Percentiles rank a stretch among this genome's conserved stretches.
phyloP scores from a whole-genome alignment of 2,888 invertebrate species.

The Gisinianus flammeolus region DNA sequence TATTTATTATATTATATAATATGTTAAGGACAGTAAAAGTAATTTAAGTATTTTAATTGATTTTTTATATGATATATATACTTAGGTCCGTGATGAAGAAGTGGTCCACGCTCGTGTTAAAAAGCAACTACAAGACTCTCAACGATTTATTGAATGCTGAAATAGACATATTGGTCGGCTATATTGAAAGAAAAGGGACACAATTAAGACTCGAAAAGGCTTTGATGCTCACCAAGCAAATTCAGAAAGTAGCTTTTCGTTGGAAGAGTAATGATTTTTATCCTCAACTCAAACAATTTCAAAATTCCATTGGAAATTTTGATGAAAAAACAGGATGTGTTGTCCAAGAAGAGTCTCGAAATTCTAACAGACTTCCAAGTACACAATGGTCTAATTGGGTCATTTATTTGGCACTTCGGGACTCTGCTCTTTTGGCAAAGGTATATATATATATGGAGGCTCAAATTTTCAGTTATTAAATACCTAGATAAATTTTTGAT shows the following conservation, averaged over 20 bases:
- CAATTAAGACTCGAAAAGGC: constrained; percentile 55
- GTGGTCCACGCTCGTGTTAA: constrained; percentile 9
- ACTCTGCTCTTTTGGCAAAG: constrained; percentile 54
- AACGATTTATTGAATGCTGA: constrained; percentile 41
- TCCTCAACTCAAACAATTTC: constrained; percentile 18
- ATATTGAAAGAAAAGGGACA: constrained; percentile 44
- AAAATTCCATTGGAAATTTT: constrained; percentile 36
- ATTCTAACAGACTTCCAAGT: constrained; percentile 49
- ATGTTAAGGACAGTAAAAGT: neutral
- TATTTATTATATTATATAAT: neutral
- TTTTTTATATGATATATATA: constrained; percentile 2
- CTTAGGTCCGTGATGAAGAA: constrained; percentile 8
- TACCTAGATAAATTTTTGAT: too few relatives aligned
- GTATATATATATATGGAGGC: constrained; percentile 35
- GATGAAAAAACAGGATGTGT: constrained; percentile 11
- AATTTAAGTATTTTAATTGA: neutral
- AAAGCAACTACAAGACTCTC: constrained; percentile 30
- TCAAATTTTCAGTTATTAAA: neutral
- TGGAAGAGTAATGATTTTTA: constrained; percentile 53
- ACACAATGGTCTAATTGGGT: constrained; percentile 57
- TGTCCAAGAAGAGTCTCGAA: neutral
- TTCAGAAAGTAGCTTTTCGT: constrained; percentile 48
- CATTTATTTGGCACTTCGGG: constrained; percentile 52
- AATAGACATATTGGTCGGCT: constrained; percentile 44
- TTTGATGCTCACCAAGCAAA: constrained; percentile 50